Evolutionary conservation across 2,888 invertebrate species (phyloP).

Genomic region (Cryptocheilus praepositus): DNA sequence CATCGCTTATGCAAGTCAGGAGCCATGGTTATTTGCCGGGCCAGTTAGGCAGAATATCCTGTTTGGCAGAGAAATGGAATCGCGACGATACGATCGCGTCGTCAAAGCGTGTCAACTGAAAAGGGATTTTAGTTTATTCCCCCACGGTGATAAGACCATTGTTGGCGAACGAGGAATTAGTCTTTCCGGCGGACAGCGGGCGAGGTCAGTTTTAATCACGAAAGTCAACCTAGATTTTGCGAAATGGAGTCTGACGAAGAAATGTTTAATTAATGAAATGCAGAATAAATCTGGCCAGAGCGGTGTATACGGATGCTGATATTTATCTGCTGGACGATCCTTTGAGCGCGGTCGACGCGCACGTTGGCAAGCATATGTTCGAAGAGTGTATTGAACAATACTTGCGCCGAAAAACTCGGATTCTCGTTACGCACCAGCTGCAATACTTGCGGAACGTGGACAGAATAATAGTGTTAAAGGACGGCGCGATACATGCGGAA

Average conservation of each 20-base stretch:
- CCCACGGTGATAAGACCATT: slow-evolving; percentile 89
- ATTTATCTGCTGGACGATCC: slow-evolving; percentile 95
- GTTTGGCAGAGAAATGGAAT: slow-evolving; percentile 88
- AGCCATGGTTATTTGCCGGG: slow-evolving; percentile 90
- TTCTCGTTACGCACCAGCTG: slow-evolving; percentile 80
- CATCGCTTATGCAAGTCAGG: slow-evolving; percentile 88
- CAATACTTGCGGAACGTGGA: slow-evolving; percentile 76
- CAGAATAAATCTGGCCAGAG: slow-evolving; percentile 89
- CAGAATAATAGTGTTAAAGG: slow-evolving; percentile 69
- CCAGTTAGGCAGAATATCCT: slow-evolving; percentile 94
- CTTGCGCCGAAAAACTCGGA: slow-evolving; percentile 76
- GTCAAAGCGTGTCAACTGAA: slow-evolving; percentile 84
- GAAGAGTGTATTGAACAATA: slow-evolving; percentile 84
- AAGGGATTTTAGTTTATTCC: slow-evolving; percentile 84
- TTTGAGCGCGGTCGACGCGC: slow-evolving; percentile 93
- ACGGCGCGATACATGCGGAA: slow-evolving; percentile 66
- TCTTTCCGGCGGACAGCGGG: slow-evolving; percentile 86
- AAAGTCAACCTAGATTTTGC: neutral
- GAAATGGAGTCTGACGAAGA: neutral
- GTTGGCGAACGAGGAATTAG: slow-evolving; percentile 92
- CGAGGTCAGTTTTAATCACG: slow-evolving; percentile 73
- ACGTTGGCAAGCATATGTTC: slow-evolving; percentile 92
- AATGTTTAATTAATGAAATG: neutral
- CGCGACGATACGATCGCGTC: slow-evolving; percentile 80
- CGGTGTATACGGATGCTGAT: slow-evolving; percentile 90